Conservation (phyloP, 1,140 invertebrate species). For the Drosophila nikananu region DNA sequence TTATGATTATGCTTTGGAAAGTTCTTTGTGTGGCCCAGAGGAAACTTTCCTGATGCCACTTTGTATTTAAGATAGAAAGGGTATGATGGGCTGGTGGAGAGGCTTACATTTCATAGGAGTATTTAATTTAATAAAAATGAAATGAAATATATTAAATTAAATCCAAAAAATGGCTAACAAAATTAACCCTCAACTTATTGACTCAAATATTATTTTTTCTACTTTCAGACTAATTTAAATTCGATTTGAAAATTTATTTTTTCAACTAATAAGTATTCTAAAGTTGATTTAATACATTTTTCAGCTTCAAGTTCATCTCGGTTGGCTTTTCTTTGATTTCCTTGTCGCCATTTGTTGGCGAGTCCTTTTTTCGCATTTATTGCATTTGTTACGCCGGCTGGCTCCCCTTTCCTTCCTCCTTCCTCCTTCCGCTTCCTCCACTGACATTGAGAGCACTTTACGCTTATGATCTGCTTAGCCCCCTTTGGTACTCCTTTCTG, state of each 20-base stretch:
- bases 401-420: conserved; percentile 4
- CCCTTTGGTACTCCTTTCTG: conserved; percentile 14
- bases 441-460: conserved; percentile 59
- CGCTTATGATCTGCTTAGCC: conserved; percentile 74
- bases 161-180: too few relatives aligned
- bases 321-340: conserved; percentile 18
- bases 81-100: neutral
- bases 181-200: too few relatives aligned
- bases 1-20: conserved; percentile 71
- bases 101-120: too few relatives aligned
- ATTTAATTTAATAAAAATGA: too few relatives aligned
- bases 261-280: neutral
- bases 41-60: conserved; percentile 27
- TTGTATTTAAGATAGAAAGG: neutral
- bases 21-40: conserved; percentile 37
- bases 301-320: neutral
- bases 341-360: conserved; percentile 74
- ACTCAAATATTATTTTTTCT: too few relatives aligned
- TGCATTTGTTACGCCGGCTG: conserved; percentile 77
- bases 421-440: neutral
- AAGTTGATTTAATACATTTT: neutral
- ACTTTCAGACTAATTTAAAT: neutral
- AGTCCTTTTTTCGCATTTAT: conserved; percentile 75
- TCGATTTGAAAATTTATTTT: too few relatives aligned
- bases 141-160: too few relatives aligned